Conservation (phyloP, 1,140 invertebrate genomes). For the Eufriesea mexicana region DNA sequence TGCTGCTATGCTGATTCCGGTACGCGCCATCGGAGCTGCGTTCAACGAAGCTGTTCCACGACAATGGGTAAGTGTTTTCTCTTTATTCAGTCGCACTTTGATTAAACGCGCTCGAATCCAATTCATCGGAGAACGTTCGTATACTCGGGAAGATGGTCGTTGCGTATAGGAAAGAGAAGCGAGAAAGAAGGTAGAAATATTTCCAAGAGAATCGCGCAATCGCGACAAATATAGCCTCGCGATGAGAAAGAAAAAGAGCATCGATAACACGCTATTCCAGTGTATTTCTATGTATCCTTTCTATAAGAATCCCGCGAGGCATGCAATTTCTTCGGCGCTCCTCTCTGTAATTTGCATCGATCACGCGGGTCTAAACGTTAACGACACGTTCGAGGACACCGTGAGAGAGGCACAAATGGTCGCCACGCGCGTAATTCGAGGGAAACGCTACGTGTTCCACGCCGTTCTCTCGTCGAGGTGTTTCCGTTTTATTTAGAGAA, state of each 20-base stretch:
- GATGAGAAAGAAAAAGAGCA: not conserved
- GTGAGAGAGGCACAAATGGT: constrained; percentile 34
- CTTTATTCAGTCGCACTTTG: too few species aligned
- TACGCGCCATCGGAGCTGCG: too few species aligned
- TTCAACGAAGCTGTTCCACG: too few species aligned
- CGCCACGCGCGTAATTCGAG: not conserved
- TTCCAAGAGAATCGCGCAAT: not conserved
- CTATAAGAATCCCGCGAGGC: not conserved
- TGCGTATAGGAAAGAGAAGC: too few species aligned
- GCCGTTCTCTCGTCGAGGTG: too few species aligned
- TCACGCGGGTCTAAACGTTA: constrained; percentile 37
- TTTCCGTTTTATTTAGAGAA: not conserved
- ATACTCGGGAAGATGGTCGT: not conserved
- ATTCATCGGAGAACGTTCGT: too few species aligned
- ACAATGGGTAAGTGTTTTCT: too few species aligned
- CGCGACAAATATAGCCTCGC: constrained; percentile 26
- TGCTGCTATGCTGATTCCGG: too few species aligned
- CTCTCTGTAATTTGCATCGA: constrained; percentile 45
- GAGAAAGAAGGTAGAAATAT: not conserved
- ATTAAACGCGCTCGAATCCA: too few species aligned
- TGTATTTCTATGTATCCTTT: constrained; percentile 20
- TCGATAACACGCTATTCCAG: not conserved
- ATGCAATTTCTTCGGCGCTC: constrained; percentile 27
- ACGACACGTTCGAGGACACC: constrained; percentile 35
- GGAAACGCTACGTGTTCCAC: not conserved